A percentile compares a stretch with the other conserved stretches of the same genome.
Conservation (phyloP, 2,888 invertebrate genomes). For the Hydraecia micacea region DNA sequence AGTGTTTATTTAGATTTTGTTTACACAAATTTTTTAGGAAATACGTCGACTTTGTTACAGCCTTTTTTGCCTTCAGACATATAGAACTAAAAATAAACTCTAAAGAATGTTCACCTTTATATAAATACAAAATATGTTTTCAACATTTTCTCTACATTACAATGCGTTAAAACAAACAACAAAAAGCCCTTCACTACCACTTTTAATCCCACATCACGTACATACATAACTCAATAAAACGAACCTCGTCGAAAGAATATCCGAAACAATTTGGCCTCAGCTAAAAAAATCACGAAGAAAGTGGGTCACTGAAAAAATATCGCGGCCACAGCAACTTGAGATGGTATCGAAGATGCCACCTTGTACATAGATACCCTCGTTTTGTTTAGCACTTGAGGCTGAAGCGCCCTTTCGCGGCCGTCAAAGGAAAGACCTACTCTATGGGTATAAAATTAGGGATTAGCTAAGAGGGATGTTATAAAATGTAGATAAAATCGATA, state of each 20-base stretch:
- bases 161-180: constrained; percentile 5
- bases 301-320: constrained; percentile 81
- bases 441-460: constrained; percentile 63
- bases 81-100: not conserved
- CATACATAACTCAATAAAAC: constrained; percentile 35
- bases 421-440: constrained; percentile 73
- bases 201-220: constrained; percentile 38
- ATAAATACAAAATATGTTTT: not conserved
- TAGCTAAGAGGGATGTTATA: constrained; percentile 51
- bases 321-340: constrained; percentile 77
- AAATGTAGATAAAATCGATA: constrained; percentile 40
- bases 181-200: not conserved
- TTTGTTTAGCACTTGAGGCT: constrained; percentile 82
- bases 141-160: not conserved
- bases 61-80: not conserved
- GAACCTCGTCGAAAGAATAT: constrained; percentile 34
- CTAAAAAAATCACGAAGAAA: constrained; percentile 66
- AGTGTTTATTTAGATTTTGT: not conserved
- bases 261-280: constrained; percentile 47
- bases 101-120: not conserved
- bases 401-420: constrained; percentile 69
- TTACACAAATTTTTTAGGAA: not conserved
- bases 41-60: not conserved
- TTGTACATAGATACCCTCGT: constrained; percentile 74
- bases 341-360: constrained; percentile 71